These are phyloP conservation scores for Lepidostoma basale DNA, from an alignment of 1,140 invertebrate species.

Conservation along the genomic window DNA sequence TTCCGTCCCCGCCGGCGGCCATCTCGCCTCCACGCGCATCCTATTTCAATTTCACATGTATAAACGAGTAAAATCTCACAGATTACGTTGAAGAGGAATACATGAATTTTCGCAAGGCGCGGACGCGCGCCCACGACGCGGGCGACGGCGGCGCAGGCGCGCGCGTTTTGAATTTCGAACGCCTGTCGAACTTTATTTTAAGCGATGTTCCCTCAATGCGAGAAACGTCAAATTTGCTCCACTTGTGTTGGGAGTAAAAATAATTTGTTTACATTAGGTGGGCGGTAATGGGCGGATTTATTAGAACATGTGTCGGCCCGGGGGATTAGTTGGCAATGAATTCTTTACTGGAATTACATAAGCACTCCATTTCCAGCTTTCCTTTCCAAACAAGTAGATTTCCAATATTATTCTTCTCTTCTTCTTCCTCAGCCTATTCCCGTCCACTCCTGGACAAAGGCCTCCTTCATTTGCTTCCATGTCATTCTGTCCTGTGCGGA, in stretches of 20 bases:
- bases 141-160: not conserved
- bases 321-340: not conserved
- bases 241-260: conserved; percentile 21
- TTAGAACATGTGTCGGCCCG: conserved; percentile 5
- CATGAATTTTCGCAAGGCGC: conserved; percentile 34
- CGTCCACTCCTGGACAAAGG: no score
- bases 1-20: conserved; percentile 27
- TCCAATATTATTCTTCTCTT: no score
- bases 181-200: conserved; percentile 25
- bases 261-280: conserved; percentile 24
- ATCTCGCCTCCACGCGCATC: conserved; percentile 26
- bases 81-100: not conserved
- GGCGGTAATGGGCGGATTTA: conserved; percentile 16
- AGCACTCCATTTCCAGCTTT: no score
- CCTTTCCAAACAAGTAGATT: no score
- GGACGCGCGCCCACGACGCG: conserved; percentile 6
- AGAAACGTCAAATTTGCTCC: conserved; percentile 25
- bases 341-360: no score
- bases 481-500: no score
- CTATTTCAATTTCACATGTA: conserved; percentile 45
- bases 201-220: not conserved
- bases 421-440: no score
- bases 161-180: conserved; percentile 23
- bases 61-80: conserved; percentile 36
- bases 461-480: no score